These are phyloP conservation scores for Furnarius figulus DNA, from an alignment of 2,113 vertebrate species.

Conservation along the genomic window DNA sequence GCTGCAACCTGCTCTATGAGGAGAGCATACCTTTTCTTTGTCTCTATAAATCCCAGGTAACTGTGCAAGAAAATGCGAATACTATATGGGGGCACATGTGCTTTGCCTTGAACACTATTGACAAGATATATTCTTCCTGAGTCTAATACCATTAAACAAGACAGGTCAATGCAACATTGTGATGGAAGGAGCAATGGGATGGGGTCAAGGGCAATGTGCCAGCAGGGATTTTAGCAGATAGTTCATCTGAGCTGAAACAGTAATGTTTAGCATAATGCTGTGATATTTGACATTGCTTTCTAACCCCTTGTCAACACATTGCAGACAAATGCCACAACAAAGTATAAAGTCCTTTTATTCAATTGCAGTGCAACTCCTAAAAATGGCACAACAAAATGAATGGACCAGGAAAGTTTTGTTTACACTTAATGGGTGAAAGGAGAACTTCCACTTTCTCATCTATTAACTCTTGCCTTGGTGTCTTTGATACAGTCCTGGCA, in stretches of 20 bases:
- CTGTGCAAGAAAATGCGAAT: neutral
- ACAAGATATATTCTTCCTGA: neutral
- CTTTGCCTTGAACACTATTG: neutral
- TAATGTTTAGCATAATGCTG: neutral
- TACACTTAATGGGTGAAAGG: neutral
- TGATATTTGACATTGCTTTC: neutral
- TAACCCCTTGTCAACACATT: neutral
- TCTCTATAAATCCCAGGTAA: neutral
- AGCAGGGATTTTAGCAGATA: neutral
- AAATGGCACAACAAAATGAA: neutral
- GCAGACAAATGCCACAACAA: neutral
- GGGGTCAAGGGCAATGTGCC: neutral
- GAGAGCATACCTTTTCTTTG: neutral
- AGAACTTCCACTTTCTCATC: neutral
- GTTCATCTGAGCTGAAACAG: neutral
- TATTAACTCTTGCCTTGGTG: neutral
- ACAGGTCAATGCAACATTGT: neutral
- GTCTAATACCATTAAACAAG: neutral
- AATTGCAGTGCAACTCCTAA: neutral
- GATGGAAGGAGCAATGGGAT: neutral
- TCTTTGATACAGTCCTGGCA: neutral
- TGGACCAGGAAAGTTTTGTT: neutral
- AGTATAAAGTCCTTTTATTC: neutral
- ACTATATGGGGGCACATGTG: accelerated
- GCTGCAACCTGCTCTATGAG: neutral